Evolutionary conservation across 2,113 vertebrate genomes (phyloP).

Genomic region (Hepsetus odoe): DNA sequence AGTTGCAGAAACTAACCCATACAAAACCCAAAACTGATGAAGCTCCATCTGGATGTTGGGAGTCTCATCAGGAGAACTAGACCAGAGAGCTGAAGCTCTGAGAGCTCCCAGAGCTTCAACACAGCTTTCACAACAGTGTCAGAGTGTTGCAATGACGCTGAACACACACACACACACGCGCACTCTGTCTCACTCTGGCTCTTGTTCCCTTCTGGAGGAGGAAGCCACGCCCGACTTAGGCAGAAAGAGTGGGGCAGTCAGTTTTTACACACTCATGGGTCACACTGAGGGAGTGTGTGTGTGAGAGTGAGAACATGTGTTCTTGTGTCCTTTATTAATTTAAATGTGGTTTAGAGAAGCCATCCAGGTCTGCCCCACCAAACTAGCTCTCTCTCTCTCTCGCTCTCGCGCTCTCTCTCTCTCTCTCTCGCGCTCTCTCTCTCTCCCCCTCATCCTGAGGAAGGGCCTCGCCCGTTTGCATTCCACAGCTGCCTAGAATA

Average conservation of each 20-base stretch:
- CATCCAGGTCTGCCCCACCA: conserved; percentile 21
- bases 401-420: neutral
- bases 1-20: no score
- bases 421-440: neutral
- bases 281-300: no score
- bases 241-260: conserved; percentile 49
- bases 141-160: conserved; percentile 16
- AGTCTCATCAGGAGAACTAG: no score
- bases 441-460: conserved; percentile 20
- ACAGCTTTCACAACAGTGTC: neutral
- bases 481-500: conserved; percentile 70
- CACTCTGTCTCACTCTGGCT: conserved; percentile 18
- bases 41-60: no score
- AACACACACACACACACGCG: neutral
- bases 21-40: no score
- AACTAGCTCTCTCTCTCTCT: conserved; percentile 21
- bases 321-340: conserved; percentile 56
- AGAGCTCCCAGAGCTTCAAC: no score
- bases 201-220: neutral
- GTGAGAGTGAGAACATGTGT: no score
- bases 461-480: conserved; percentile 64
- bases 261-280: conserved; percentile 27
- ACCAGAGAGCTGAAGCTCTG: no score
- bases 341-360: conserved; percentile 48
- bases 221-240: conserved; percentile 52